These are phyloP conservation scores for Neoascia interrupta DNA, from an alignment of 2,888 invertebrate species.

Conservation along the genomic window DNA sequence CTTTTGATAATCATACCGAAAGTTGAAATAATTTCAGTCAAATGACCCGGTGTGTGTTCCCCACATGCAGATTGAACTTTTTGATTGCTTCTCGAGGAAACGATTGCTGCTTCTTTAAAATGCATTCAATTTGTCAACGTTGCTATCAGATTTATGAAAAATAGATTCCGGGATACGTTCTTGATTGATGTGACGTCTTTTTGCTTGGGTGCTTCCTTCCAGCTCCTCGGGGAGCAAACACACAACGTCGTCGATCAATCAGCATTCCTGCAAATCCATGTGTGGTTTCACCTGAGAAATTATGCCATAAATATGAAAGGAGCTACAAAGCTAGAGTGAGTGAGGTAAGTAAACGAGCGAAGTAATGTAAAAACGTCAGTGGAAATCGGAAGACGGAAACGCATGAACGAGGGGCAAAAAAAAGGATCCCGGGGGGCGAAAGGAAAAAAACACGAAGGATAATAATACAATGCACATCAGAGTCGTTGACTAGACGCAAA, in stretches of 20 bases:
- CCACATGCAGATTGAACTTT: neutral
- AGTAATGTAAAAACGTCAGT: neutral
- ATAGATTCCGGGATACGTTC: slow-evolving; percentile 50
- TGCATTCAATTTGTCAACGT: slow-evolving; percentile 63
- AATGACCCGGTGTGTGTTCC: neutral
- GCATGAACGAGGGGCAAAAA: slow-evolving; percentile 40
- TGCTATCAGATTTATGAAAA: slow-evolving; percentile 46
- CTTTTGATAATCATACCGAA: neutral
- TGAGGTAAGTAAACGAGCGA: neutral
- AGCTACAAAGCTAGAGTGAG: neutral
- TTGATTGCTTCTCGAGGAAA: slow-evolving; percentile 31
- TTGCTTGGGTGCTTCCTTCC: slow-evolving; percentile 25
- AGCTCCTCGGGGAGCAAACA: slow-evolving; percentile 12
- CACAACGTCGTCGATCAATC: slow-evolving; percentile 59
- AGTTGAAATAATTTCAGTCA: slow-evolving; percentile 4
- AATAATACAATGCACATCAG: too few relatives aligned
- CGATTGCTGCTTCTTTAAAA: slow-evolving; percentile 30
- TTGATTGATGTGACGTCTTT: slow-evolving; percentile 54
- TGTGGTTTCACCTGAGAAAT: slow-evolving; percentile 43
- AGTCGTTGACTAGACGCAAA: neutral
- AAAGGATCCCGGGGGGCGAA: neutral
- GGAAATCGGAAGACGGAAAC: slow-evolving; percentile 52
- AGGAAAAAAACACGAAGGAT: neutral
- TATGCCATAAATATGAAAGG: slow-evolving; percentile 44
- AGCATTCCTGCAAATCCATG: slow-evolving; percentile 42